Evolutionary conservation across 2,888 invertebrate genomes (phyloP).

Genomic region (Dolomedes plantarius): DNA sequence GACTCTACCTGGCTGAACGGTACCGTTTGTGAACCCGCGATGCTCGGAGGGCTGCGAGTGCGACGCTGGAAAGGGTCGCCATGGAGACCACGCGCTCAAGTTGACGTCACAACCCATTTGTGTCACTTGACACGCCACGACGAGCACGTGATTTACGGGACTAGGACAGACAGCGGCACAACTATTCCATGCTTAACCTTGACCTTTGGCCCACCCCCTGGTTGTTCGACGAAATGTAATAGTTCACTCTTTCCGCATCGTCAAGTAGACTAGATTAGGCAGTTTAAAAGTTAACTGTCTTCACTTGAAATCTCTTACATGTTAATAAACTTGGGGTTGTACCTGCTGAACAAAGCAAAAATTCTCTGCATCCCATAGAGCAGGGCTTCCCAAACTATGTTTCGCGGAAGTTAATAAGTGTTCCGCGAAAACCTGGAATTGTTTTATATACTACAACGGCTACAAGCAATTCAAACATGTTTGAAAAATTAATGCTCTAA

Average conservation of each 20-base stretch:
- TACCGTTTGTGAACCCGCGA: conserved; percentile 3
- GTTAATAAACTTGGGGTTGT: too few species aligned
- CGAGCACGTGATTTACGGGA: conserved; percentile 11
- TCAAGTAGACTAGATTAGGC: background rate
- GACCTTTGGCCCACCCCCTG: background rate
- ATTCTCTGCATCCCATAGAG: too few species aligned
- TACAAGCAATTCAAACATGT: too few species aligned
- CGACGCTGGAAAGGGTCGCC: background rate
- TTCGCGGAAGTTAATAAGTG: too few species aligned
- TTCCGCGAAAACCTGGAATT: too few species aligned
- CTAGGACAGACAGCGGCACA: background rate
- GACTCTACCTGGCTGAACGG: conserved; percentile 1
- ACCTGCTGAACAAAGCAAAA: too few species aligned
- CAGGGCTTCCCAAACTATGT: too few species aligned
- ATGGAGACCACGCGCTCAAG: background rate
- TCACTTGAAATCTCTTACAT: too few species aligned
- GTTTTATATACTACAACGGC: too few species aligned
- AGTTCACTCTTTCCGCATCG: background rate
- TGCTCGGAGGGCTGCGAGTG: background rate
- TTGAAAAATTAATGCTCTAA: too few species aligned
- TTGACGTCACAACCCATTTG: conserved; percentile 64
- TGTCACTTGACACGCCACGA: conserved; percentile 67
- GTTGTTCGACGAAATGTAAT: background rate
- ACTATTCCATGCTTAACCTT: background rate
- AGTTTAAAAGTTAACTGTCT: too few species aligned